Evolutionary conservation across 2,888 invertebrate species (phyloP).

Genomic region (Bunonema sp.): DNA sequence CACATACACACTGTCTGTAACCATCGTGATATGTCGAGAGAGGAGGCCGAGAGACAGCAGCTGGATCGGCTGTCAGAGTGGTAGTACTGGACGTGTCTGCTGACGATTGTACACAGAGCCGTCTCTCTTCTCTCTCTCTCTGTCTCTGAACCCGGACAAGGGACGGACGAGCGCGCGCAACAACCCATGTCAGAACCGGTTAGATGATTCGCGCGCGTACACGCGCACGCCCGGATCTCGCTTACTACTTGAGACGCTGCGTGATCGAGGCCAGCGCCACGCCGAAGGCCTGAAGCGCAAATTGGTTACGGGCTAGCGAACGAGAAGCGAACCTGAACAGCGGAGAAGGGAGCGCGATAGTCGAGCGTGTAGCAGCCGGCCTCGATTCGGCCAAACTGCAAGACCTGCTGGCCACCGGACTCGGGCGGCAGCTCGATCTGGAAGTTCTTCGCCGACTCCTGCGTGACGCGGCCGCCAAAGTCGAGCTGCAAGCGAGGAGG

Average conservation of each 20-base stretch:
- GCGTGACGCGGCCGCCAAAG: constrained; percentile 94
- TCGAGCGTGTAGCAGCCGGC: constrained; percentile 94
- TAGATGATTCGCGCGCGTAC: too few relatives aligned
- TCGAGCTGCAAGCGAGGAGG: constrained; percentile 72
- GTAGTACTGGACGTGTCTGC: too few relatives aligned
- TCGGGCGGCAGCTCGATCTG: too few relatives aligned
- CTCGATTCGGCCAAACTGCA: constrained; percentile 97
- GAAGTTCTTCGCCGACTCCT: constrained; percentile 97
- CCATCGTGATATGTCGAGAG: too few relatives aligned
- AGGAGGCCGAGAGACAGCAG: too few relatives aligned
- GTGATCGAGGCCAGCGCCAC: constrained; percentile 91
- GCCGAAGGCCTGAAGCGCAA: constrained; percentile 94
- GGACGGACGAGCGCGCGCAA: too few relatives aligned
- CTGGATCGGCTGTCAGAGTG: too few relatives aligned
- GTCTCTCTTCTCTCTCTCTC: not conserved
- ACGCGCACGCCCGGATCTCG: too few relatives aligned
- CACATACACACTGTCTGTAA: too few relatives aligned
- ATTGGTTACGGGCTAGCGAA: too few relatives aligned
- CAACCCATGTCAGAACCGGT: too few relatives aligned
- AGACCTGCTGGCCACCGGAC: constrained; percentile 59
- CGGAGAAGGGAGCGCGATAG: constrained; percentile 84
- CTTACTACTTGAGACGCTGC: constrained; percentile 74
- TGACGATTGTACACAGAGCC: not conserved
- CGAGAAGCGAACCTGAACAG: too few relatives aligned
- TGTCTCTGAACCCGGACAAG: constrained; percentile 1